A percentile compares a stretch with the other conserved stretches of the same genome.
These are phyloP conservation scores for Strix uralensis DNA, from an alignment of 2,113 vertebrate species.

Conservation along the genomic window DNA sequence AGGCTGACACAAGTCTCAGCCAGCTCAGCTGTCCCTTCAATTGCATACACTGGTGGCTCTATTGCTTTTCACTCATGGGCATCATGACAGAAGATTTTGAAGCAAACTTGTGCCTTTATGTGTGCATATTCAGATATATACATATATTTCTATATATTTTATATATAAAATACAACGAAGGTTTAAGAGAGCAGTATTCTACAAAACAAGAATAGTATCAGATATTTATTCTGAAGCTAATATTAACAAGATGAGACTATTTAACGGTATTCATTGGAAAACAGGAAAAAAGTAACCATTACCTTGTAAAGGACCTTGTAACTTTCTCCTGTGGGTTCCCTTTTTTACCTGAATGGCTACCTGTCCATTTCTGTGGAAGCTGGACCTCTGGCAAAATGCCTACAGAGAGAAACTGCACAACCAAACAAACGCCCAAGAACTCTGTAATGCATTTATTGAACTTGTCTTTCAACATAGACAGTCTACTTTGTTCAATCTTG, in stretches of 20 bases:
- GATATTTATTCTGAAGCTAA: not conserved
- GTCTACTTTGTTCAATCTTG: not conserved
- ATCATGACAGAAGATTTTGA: not conserved
- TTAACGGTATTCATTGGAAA: not conserved
- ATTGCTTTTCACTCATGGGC: not conserved
- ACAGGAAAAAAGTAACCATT: not conserved
- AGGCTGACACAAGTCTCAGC: not conserved
- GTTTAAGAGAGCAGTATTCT: not conserved
- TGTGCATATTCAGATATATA: not conserved
- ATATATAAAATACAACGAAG: not conserved
- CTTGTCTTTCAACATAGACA: not conserved
- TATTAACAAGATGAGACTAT: not conserved
- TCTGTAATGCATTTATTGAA: not conserved
- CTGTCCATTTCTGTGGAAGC: not conserved
- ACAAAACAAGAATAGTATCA: not conserved
- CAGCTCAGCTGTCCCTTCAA: not conserved
- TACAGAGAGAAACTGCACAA: not conserved
- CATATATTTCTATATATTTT: not conserved
- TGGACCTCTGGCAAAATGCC: not conserved
- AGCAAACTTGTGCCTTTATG: not conserved
- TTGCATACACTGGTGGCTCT: not conserved
- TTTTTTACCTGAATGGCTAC: not conserved
- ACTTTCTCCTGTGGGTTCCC: not conserved
- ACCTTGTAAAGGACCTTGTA: not conserved
- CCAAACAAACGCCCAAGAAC: not conserved